Evolutionary conservation across 2,797 vertebrate species (phyloP).

Genomic region (Austrolebias charrua): DNA sequence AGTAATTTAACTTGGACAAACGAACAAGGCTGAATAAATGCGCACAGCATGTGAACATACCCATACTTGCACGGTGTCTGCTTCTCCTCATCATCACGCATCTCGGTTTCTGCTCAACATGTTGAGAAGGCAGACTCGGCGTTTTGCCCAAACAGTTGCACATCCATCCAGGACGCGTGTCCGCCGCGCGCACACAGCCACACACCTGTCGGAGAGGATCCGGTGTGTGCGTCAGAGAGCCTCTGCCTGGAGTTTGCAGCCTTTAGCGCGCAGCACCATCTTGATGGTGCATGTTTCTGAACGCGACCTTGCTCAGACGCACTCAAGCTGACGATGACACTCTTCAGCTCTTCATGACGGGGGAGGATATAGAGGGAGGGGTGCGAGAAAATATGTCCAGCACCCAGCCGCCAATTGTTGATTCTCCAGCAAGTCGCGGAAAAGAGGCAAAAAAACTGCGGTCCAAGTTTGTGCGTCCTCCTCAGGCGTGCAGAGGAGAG

Average conservation of each 20-base stretch:
- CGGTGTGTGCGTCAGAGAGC: conserved; percentile 46
- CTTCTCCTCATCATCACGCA: conserved; percentile 66
- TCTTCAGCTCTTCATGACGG: conserved; percentile 24
- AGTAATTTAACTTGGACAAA: conserved; percentile 41
- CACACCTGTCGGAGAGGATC: conserved; percentile 73
- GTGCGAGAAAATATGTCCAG: conserved; percentile 16
- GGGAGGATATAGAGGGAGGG: background rate
- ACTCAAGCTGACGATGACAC: conserved; percentile 29
- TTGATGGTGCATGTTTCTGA: conserved; percentile 25
- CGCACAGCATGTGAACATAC: conserved; percentile 66
- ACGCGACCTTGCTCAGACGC: conserved; percentile 19
- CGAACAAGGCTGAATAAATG: conserved; percentile 12
- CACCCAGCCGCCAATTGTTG: conserved; percentile 55
- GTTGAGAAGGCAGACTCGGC: conserved; percentile 53
- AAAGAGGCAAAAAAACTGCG: conserved; percentile 33
- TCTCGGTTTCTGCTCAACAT: conserved; percentile 72
- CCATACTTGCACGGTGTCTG: conserved; percentile 74
- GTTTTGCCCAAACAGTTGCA: conserved; percentile 58
- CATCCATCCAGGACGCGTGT: conserved; percentile 39
- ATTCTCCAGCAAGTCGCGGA: conserved; percentile 28
- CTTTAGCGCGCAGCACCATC: conserved; percentile 49
- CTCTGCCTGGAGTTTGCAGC: conserved; percentile 49
- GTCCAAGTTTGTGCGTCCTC: conserved; percentile 47
- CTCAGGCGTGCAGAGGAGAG: conserved; percentile 21
- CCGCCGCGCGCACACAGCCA: conserved; percentile 44